Evolutionary conservation across 2,797 vertebrate species (phyloP).

Genomic region (Semaprochilodus insignis): DNA sequence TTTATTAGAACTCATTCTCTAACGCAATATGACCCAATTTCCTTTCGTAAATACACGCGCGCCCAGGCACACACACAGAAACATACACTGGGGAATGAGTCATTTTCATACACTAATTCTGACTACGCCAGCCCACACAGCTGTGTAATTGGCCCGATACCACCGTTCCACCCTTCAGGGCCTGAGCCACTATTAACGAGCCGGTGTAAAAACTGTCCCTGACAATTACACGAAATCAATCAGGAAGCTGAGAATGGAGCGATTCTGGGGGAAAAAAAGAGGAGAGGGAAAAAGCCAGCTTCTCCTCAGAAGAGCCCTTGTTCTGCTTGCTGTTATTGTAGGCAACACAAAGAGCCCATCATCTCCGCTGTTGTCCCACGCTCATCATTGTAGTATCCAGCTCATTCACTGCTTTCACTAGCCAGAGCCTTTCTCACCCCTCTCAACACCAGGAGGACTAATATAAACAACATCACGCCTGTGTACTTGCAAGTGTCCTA

Average conservation of each 20-base stretch:
- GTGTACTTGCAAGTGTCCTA: background rate
- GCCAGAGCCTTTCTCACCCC: conserved; percentile 3
- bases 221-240: conserved; percentile 57
- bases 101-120: conserved; percentile 59
- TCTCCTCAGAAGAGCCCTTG: conserved; percentile 21
- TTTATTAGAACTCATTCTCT: conserved; percentile 49
- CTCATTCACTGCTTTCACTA: conserved; percentile 15
- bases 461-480: background rate
- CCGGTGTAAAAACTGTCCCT: conserved; percentile 47
- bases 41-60: conserved; percentile 28
- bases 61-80: conserved; percentile 7
- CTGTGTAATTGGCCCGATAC: conserved; percentile 55
- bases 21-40: conserved; percentile 50
- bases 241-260: conserved; percentile 45
- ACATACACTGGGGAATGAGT: conserved; percentile 42
- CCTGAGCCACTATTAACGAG: conserved; percentile 48
- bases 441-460: background rate
- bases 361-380: conserved; percentile 34
- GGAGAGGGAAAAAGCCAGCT: conserved; percentile 10
- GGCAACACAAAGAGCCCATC: conserved; percentile 33
- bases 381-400: conserved; percentile 11
- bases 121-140: conserved; percentile 52
- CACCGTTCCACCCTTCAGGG: conserved; percentile 50
- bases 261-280: conserved; percentile 4
- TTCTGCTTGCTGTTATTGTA: conserved; percentile 23